A percentile compares a stretch with the other conserved stretches of the same genome.
Conservation (phyloP, 2,113 vertebrate species). For the Channa maculata region DNA sequence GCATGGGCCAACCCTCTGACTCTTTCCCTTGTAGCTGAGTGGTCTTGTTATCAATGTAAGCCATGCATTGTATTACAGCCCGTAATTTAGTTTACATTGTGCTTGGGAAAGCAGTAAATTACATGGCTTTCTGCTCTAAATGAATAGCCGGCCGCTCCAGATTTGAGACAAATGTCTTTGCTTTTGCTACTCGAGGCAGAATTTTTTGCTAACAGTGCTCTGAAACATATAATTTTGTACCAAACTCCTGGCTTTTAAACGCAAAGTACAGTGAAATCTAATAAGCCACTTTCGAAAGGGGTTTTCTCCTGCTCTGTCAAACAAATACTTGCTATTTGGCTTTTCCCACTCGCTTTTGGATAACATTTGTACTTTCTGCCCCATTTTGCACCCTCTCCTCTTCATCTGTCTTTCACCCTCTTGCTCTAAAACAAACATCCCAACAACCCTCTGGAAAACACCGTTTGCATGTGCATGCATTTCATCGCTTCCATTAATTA, state of each 20-base stretch:
- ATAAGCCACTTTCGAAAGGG: slow-evolving; percentile 71
- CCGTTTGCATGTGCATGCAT: slow-evolving; percentile 39
- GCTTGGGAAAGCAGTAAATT: slow-evolving; percentile 72
- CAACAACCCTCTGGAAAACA: slow-evolving; percentile 57
- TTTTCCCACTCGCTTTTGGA: slow-evolving; percentile 46
- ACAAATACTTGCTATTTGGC: slow-evolving; percentile 56
- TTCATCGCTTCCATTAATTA: slow-evolving; percentile 74
- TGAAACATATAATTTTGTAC: slow-evolving; percentile 78
- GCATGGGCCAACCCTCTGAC: slow-evolving; percentile 49
- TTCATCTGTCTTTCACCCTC: slow-evolving; percentile 55
- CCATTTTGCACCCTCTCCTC: slow-evolving; percentile 34
- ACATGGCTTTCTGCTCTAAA: slow-evolving; percentile 70
- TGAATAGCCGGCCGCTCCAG: slow-evolving; percentile 67
- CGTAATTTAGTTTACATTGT: slow-evolving; percentile 80
- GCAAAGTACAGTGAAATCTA: slow-evolving; percentile 73
- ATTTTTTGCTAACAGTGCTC: slow-evolving; percentile 73
- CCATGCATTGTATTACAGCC: slow-evolving; percentile 78
- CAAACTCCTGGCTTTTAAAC: slow-evolving; percentile 71
- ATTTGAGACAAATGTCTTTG: slow-evolving; percentile 75
- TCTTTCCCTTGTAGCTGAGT: slow-evolving; percentile 54
- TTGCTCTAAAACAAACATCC: slow-evolving; percentile 64
- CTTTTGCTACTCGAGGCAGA: slow-evolving; percentile 68
- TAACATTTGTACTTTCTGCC: slow-evolving; percentile 16
- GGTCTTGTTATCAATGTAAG: slow-evolving; percentile 72
- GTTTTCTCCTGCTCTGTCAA: slow-evolving; percentile 55